Base-by-base conservation (phyloP, 2,113 vertebrate species). In the Python bivittatus region DNA sequence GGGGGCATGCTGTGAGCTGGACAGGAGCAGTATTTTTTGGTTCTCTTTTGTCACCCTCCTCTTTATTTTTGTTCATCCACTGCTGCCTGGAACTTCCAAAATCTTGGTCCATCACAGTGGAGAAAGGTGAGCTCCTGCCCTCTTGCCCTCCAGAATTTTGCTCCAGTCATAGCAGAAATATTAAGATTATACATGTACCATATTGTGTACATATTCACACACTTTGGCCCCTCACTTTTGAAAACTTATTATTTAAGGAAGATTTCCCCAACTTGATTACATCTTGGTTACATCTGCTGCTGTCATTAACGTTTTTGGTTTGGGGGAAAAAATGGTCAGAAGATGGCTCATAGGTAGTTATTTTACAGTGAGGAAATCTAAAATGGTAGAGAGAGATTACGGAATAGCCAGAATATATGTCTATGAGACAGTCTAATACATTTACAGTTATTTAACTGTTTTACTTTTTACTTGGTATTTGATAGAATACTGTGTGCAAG, bases 101-200 rank as follows among this genome's bases (percentile, higher is more conserved):
- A 3, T 29, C 33, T 56, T 85, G 44, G 33, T 7, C 38, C 48
- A 53, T 53, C 53, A 53, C 7, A 91, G 72, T 93, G 48, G 53
- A 92, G 86, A 60, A 94, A 93, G 93, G 90, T 52, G 29, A 87
- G 87, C 86, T 54, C 84, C 29, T 38, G 17, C 7, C 27, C 84
- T 11, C 38, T 58, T 52, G 15, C 57, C 15, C 11, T 10, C 27
- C 42, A 27, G 11, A 61, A 79, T 89, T 79, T 79, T 84, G 44
- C 87, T 33, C n/a, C 72, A 89, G 7, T 20, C 84, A 61, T 84
- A 44, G 6, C 29, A 25, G 20, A 38, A 84, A 72, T 61, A 2
- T 53, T 60, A 23, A 7, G n/a, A 38, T 89, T 60, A 27, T 79
- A 22, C 12, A 29, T 29, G 57, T 44, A 58, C 27, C 48, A 83